phyloP scores from a whole-genome alignment of 2,888 invertebrate species.

The Leptopterna dolabrata region DNA sequence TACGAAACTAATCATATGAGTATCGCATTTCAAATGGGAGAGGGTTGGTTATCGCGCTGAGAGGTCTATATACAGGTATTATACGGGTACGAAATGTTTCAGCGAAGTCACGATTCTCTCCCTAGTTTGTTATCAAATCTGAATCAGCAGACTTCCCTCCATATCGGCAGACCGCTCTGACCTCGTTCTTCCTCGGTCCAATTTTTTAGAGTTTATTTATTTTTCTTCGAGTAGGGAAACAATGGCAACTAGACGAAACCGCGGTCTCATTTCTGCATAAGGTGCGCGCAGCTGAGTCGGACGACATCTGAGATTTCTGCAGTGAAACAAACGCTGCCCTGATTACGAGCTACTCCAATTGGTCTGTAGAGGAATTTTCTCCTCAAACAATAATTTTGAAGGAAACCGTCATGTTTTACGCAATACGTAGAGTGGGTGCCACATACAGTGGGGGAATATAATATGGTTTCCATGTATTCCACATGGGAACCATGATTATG shows the following conservation, averaged over 20 bases:
- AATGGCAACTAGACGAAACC: neutral
- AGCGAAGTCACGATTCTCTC: neutral
- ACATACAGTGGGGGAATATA: too few relatives aligned
- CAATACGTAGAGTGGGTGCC: too few relatives aligned
- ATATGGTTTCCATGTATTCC: too few relatives aligned
- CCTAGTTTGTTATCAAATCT: neutral
- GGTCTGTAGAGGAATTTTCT: too few relatives aligned
- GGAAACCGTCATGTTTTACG: too few relatives aligned
- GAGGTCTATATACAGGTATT: too few relatives aligned
- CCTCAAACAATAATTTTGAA: too few relatives aligned
- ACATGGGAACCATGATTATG: too few relatives aligned
- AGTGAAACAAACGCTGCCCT: neutral
- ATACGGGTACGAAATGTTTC: too few relatives aligned
- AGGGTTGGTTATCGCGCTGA: too few relatives aligned
- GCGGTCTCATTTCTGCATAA: neutral
- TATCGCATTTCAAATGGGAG: too few relatives aligned
- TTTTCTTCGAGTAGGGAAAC: neutral
- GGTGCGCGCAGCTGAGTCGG: neutral
- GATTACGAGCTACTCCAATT: neutral
- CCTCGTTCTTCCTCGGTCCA: neutral
- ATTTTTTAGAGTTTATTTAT: neutral
- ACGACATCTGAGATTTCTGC: neutral
- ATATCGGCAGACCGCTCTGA: neutral
- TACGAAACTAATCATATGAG: too few relatives aligned
- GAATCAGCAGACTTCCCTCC: neutral